Evolutionary conservation across 2,797 vertebrate genomes (phyloP), one percentile per base, ranked within the genome.

Genomic region (Brotula barbata): DNA sequence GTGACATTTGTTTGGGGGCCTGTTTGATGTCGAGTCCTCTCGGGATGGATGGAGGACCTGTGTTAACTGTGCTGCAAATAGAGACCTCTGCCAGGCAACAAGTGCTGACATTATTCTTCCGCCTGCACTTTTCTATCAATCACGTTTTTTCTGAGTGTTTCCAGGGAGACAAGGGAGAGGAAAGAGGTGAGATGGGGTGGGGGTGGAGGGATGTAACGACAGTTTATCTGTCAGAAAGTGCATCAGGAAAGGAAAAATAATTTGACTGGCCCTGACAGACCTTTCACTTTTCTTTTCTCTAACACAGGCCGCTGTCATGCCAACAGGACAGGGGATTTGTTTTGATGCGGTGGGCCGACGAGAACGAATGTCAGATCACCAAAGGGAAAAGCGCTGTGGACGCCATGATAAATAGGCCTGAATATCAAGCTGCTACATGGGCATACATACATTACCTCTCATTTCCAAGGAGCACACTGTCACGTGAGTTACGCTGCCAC

Each of bases 1-100:
- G 63, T 88, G 89, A 81, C 87, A 89, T 88, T 85, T 88, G 75
- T 87, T 87, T 83, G 83, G 77, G 75, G 73, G 66, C 82, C 70
- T 70, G 59, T 52, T 56, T 64, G 68, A 85, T 75, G 73, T 64
- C 62, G 63, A 68, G 70, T 56, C 58, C 73, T 52, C 45, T 46
- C 1, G 16, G 65, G 20, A 66, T 67, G 73, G 76, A 85, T 71
- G 72, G 72, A 72, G 72, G 68, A 71, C 49, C 74, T 17, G 68
- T 68, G 72, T 86, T 86, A 77, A 81, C 74, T 37, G 49, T 40
- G 50, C 50, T 53, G 13, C 73, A 68, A 71, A 82, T 69, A 78
- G 72, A 84, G 79, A 82, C 81, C 76, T 80, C 62, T 36, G 64
- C 66, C 49, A 73, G 69, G 78, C 81, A 88, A 86, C 85, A 81